A percentile compares a stretch with the other conserved stretches of the same genome.
Conservation (phyloP, 2,888 invertebrate genomes). For the Tinea trinotella region DNA sequence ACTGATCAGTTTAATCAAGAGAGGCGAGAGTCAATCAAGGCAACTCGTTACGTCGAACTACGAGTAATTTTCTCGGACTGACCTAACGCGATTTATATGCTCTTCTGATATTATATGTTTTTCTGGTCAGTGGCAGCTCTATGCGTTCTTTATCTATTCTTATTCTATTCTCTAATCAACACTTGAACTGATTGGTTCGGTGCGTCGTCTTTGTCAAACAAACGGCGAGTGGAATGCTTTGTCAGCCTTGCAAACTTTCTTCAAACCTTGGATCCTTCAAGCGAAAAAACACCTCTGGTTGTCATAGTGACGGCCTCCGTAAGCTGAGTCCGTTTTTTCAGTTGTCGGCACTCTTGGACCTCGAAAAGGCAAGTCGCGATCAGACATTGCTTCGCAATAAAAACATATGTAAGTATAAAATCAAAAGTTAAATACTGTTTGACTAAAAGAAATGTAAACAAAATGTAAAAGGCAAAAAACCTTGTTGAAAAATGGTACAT, state of each 20-base stretch:
- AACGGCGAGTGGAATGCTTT: too few species aligned
- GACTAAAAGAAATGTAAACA: conserved; percentile 21
- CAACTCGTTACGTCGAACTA: conserved; percentile 60
- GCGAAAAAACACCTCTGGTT: too few species aligned
- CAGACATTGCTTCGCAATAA: too few species aligned
- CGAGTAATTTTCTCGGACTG: conserved; percentile 60
- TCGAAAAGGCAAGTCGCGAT: too few species aligned
- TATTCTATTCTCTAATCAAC: neutral
- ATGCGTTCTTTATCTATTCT: neutral
- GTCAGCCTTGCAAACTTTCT: too few species aligned
- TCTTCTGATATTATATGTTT: neutral
- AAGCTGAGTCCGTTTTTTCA: too few species aligned
- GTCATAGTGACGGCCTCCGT: too few species aligned
- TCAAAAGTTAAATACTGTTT: conserved; percentile 21
- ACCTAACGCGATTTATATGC: conserved; percentile 34
- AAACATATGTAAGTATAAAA: too few species aligned
- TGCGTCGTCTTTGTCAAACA: too few species aligned
- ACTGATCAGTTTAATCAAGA: conserved; percentile 66
- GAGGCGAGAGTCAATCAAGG: conserved; percentile 55
- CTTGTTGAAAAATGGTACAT: neutral
- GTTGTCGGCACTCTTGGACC: too few species aligned
- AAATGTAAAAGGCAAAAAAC: conserved; percentile 22
- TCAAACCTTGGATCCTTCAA: too few species aligned
- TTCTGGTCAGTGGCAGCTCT: neutral
- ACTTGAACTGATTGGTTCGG: too few species aligned